These are phyloP conservation scores for Odobenus rosmarus DNA, from an alignment of 2,113 vertebrate genomes.

Conservation along the genomic window DNA sequence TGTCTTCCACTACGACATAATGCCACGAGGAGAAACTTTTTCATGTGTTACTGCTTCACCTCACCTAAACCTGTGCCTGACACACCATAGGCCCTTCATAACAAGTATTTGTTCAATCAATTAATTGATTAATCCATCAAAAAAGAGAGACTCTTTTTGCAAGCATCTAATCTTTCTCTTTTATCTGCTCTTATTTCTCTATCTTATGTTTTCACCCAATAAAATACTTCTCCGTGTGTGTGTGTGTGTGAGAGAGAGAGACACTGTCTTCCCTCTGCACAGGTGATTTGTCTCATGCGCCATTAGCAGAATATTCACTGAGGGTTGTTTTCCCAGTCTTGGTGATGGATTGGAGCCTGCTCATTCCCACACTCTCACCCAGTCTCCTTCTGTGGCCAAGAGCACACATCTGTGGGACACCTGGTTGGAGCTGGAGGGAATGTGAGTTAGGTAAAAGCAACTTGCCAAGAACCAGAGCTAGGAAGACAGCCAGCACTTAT, in stretches of 20 bases:
- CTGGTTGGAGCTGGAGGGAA: conserved; percentile 8
- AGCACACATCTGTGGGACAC: conserved; percentile 65
- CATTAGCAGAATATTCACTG: background rate
- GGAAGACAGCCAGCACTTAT: conserved; percentile 24
- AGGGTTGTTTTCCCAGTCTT: background rate
- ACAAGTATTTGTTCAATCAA: background rate
- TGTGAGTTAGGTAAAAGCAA: conserved; percentile 26
- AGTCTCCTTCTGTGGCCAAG: background rate
- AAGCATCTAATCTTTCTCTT: background rate
- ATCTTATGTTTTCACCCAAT: background rate
- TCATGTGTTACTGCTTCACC: background rate
- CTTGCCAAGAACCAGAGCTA: conserved; percentile 43
- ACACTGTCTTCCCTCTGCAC: background rate
- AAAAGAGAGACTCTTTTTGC: background rate
- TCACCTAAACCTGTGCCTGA: background rate
- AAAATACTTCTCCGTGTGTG: background rate
- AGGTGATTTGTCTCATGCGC: background rate
- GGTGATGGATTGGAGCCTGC: conserved; percentile 4
- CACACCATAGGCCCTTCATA: background rate
- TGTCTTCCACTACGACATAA: background rate
- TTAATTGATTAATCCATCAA: background rate
- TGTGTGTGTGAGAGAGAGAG: background rate
- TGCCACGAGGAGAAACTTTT: background rate
- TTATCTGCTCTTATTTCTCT: background rate
- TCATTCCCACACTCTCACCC: conserved; percentile 34